Percentiles rank a stretch among this genome's conserved stretches.
Conservation (phyloP, 2,113 vertebrate genomes). For the Epinephelus moara region DNA sequence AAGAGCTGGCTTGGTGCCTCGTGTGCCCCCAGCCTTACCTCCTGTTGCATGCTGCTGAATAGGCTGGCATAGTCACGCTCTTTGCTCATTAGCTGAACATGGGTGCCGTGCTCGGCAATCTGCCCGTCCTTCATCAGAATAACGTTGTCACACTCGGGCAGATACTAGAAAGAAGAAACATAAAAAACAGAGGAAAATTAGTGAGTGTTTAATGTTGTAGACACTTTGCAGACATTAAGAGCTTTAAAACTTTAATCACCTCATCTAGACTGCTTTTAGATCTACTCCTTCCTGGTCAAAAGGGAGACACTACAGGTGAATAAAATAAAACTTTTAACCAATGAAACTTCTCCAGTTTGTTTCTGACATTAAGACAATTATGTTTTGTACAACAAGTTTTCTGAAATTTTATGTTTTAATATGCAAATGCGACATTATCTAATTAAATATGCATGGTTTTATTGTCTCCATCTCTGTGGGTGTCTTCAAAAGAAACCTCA, state of each 20-base stretch:
- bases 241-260: neutral
- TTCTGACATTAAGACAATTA: no score
- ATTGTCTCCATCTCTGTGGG: no score
- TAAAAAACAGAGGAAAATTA: neutral
- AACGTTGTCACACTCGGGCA: constrained; percentile 85
- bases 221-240: neutral
- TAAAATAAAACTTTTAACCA: no score
- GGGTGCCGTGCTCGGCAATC: constrained; percentile 86
- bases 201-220: neutral
- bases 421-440: no score
- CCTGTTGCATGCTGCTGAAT: constrained; percentile 84
- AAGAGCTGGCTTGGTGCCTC: constrained; percentile 43
- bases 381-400: no score
- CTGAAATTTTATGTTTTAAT: no score
- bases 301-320: no score
- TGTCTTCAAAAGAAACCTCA: no score
- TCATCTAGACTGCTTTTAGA: neutral
- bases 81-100: constrained; percentile 84
- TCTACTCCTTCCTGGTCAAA: neutral
- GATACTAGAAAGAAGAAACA: constrained; percentile 78
- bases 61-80: constrained; percentile 84
- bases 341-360: no score
- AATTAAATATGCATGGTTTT: no score
- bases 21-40: constrained; percentile 75
- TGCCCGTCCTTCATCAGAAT: constrained; percentile 88